These are phyloP conservation scores for Rhaphigaster nebulosa DNA, from an alignment of 2,888 invertebrate genomes.

Conservation along the genomic window DNA sequence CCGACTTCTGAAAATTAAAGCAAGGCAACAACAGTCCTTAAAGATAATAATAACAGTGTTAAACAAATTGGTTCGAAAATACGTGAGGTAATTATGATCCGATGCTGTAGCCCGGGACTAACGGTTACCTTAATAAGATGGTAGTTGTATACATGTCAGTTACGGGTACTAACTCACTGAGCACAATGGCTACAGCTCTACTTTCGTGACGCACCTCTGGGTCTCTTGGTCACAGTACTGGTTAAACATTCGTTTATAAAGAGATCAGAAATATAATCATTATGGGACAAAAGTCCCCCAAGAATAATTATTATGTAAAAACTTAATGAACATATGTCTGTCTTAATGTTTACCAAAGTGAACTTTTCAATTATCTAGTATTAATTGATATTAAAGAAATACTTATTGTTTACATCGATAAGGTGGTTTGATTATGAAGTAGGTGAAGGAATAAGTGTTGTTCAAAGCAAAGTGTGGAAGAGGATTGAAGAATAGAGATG, in stretches of 20 bases:
- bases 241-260: neutral
- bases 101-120: neutral
- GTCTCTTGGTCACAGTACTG: neutral
- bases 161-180: constrained; percentile 5
- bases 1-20: neutral
- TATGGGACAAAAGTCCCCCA: no score
- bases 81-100: constrained; percentile 43
- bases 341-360: no score
- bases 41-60: constrained; percentile 24
- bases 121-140: constrained; percentile 24
- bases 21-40: neutral
- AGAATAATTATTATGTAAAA: no score
- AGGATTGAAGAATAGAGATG: no score
- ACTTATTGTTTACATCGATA: no score
- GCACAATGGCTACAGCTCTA: constrained; percentile 3
- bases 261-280: no score
- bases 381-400: no score
- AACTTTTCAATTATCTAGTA: no score
- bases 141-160: constrained; percentile 27
- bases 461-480: no score
- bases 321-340: no score
- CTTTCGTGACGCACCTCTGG: neutral
- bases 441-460: no score
- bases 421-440: no score
- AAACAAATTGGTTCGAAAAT: constrained; percentile 17